Evolutionary conservation across 2,888 invertebrate genomes (phyloP), one percentile per base, ranked within the genome.

Genomic region (Epirrhoe tristata): DNA sequence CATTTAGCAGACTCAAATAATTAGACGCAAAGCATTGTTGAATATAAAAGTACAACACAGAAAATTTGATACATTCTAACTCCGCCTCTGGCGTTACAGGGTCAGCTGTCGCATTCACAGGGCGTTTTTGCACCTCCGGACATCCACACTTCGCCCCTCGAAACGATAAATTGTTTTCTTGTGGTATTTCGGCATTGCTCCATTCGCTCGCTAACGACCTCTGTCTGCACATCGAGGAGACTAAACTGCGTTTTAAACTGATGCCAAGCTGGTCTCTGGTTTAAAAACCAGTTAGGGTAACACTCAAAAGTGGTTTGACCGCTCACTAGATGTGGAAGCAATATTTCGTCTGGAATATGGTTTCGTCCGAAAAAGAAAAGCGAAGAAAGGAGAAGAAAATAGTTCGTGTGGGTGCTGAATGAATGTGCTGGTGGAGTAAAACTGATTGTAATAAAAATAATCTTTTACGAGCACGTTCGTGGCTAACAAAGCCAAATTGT

Each of bases 91-190:
- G 76, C 70, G 65, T 43, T 75, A 72, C 74, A 76, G 77, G 84
- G 89, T 87, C 91, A 91, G 90, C 90, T 91, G 91, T 82, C 88
- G 82, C 84, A 86, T 87, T 91, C 91, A 84, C 91, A 91, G 81
- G 77, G 72, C 77, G 89, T 91, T 91, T 91, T 91, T 91, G 87
- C 84, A 84, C 84, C 81, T 83, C 74, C 78, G 72, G 76, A 78
- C 80, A 77, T 74, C 68, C 76, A 72, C 72, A 69, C 67, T 58
- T 72, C 67, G 57, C 71, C 78, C 79, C 82, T 80, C 80, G 71
- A 78, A 76, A 77, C 80, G 82, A 84, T 86, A 88, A 91, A 90
- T 90, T 89, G 87, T 91, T 90, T 90, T 90, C 90, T 90, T 90
- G 87, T 74, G 79, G 79, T 76, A 70, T 70, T 70, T 64, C 56